Conservation (phyloP, 2,113 vertebrate species). For the Girardinichthys multiradiatus region DNA sequence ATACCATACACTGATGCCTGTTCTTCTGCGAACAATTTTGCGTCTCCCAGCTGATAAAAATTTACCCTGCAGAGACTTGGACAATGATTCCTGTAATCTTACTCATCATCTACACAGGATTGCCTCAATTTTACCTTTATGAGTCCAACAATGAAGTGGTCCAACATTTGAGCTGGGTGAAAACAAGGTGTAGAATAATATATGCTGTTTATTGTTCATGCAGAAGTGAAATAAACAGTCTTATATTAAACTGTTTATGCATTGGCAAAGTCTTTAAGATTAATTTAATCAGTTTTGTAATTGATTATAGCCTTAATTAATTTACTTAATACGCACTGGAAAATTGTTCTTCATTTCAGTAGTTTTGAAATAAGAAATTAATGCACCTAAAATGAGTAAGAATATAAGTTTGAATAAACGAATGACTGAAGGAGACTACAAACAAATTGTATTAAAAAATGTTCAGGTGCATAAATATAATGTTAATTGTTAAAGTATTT, state of each 20-base stretch:
- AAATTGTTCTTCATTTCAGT: not conserved
- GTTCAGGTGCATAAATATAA: too few relatives aligned
- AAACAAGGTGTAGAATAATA: conserved; percentile 12
- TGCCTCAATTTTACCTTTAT: conserved; percentile 47
- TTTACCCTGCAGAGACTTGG: conserved; percentile 12
- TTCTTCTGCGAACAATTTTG: conserved; percentile 17
- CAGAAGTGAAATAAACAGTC: not conserved
- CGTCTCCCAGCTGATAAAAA: conserved; percentile 47
- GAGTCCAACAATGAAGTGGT: conserved; percentile 3
- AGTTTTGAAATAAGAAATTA: not conserved
- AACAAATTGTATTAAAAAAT: not conserved
- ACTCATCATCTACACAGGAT: conserved; percentile 47
- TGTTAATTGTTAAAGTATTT: too few relatives aligned
- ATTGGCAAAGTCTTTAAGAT: not conserved
- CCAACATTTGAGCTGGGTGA: conserved; percentile 15
- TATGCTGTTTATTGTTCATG: not conserved
- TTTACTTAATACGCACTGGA: not conserved
- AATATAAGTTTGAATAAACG: not conserved
- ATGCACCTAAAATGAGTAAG: not conserved
- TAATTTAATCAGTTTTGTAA: not conserved
- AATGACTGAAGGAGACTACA: not conserved
- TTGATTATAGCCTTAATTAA: not conserved
- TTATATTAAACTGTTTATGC: not conserved
- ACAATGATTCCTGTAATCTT: conserved; percentile 48
- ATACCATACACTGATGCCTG: conserved; percentile 8